Evolutionary conservation across 64 coral and sea anemone species (phyloP).

Genomic region (Actinia tenebrosa): DNA sequence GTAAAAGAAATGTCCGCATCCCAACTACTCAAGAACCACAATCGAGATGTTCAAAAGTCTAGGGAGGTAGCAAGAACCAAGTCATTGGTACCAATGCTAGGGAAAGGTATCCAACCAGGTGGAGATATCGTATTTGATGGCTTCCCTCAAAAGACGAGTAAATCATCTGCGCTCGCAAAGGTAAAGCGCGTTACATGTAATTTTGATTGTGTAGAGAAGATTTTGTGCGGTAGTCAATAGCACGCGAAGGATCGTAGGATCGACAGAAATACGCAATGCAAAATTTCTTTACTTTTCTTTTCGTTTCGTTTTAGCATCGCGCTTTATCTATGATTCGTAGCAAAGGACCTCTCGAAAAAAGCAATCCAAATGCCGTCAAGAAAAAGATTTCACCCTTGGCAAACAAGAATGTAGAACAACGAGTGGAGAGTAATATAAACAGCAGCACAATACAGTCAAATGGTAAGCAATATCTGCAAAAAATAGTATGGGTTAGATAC

Average conservation of each 20-base stretch:
- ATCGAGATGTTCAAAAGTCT: slow-evolving; percentile 3
- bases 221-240: too few relatives aligned
- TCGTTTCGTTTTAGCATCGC: slow-evolving; percentile 10
- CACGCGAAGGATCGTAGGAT: too few relatives aligned
- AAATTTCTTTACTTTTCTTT: not conserved
- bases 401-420: not conserved
- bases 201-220: too few relatives aligned
- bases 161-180: not conserved
- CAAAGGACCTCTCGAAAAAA: slow-evolving; percentile 53
- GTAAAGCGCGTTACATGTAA: not conserved
- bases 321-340: slow-evolving; percentile 40
- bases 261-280: not conserved
- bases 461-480: not conserved
- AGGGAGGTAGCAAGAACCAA: not conserved
- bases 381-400: slow-evolving; percentile 40
- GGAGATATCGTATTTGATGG: slow-evolving; percentile 38
- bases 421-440: slow-evolving; percentile 29
- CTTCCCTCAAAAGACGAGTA: not conserved
- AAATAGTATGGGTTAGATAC: too few relatives aligned
- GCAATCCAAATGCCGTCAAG: slow-evolving; percentile 47
- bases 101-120: slow-evolving; percentile 27
- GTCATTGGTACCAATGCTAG: slow-evolving; percentile 13
- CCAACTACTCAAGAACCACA: slow-evolving; percentile 30
- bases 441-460: not conserved
- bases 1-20: slow-evolving; percentile 25